Percentiles rank a stretch among this genome's conserved stretches.
Evolutionary conservation across 2,797 vertebrate genomes (phyloP).

Genomic region (Gadopsis marmoratus): DNA sequence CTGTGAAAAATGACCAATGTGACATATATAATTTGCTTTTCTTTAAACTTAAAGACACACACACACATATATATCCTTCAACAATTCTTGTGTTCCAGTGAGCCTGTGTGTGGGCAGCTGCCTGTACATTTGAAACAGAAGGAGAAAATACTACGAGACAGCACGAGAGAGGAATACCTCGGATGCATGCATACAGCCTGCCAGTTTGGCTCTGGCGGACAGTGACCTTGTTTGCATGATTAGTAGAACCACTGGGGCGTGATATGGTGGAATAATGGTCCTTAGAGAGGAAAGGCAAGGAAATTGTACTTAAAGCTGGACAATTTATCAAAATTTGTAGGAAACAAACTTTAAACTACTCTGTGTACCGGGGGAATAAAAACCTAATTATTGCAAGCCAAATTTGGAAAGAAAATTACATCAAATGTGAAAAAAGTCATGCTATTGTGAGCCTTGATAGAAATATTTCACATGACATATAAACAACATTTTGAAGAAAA

Average conservation of each 20-base stretch:
- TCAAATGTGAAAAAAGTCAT: background rate
- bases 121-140: constrained; percentile 53
- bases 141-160: constrained; percentile 47
- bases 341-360: background rate
- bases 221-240: constrained; percentile 86
- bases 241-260: constrained; percentile 81
- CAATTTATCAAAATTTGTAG: background rate
- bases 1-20: background rate
- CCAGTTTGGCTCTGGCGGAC: constrained; percentile 77
- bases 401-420: background rate
- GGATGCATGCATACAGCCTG: constrained; percentile 65
- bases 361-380: background rate
- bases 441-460: background rate
- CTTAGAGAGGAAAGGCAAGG: background rate
- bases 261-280: constrained; percentile 38
- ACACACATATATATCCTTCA: constrained; percentile 1
- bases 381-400: background rate
- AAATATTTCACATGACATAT: too few species aligned
- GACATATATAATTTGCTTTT: background rate
- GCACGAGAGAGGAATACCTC: constrained; percentile 53
- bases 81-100: constrained; percentile 15
- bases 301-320: background rate
- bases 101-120: constrained; percentile 51
- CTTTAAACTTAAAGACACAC: background rate
- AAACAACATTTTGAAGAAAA: background rate